Conservation (phyloP, 1,140 invertebrate species). For the Telenomus remus region DNA sequence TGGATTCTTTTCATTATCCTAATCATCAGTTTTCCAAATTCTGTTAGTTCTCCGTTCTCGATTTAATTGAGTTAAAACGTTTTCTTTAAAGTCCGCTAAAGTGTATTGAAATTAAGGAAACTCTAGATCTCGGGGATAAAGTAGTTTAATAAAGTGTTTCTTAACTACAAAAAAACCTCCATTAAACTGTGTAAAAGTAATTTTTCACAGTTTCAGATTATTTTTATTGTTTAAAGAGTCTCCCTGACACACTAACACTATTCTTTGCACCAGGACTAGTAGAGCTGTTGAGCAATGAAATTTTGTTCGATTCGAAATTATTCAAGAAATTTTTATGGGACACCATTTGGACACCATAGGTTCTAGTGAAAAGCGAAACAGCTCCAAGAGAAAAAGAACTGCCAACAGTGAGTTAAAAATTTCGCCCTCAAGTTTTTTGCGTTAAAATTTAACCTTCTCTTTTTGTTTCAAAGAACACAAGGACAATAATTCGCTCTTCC, state of each 20-base stretch:
- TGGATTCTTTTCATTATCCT: conserved; percentile 68
- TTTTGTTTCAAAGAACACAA: conserved; percentile 61
- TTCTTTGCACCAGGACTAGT: conserved; percentile 68
- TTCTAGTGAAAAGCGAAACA: conserved; percentile 49
- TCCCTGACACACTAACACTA: conserved; percentile 66
- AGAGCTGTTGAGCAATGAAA: conserved; percentile 58
- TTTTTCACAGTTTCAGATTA: conserved; percentile 57
- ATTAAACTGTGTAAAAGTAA: too few species aligned
- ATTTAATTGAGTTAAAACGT: conserved; percentile 6
- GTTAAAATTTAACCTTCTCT: not conserved
- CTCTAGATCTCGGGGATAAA: too few species aligned
- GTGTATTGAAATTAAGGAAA: too few species aligned
- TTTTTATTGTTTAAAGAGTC: conserved; percentile 68
- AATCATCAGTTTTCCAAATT: conserved; percentile 68
- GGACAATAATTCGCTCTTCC: conserved; percentile 57
- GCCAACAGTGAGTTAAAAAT: conserved; percentile 61
- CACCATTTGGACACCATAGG: conserved; percentile 61
- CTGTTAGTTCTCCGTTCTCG: conserved; percentile 47
- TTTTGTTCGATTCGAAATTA: conserved; percentile 61
- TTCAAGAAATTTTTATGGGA: conserved; percentile 68
- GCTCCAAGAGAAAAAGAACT: conserved; percentile 24
- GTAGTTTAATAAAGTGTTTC: too few species aligned
- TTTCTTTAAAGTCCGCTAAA: too few species aligned
- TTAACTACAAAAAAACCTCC: too few species aligned
- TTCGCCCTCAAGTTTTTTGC: not conserved